These are phyloP conservation scores for Coleophora deauratella DNA, from an alignment of 2,888 invertebrate species.

Conservation along the genomic window DNA sequence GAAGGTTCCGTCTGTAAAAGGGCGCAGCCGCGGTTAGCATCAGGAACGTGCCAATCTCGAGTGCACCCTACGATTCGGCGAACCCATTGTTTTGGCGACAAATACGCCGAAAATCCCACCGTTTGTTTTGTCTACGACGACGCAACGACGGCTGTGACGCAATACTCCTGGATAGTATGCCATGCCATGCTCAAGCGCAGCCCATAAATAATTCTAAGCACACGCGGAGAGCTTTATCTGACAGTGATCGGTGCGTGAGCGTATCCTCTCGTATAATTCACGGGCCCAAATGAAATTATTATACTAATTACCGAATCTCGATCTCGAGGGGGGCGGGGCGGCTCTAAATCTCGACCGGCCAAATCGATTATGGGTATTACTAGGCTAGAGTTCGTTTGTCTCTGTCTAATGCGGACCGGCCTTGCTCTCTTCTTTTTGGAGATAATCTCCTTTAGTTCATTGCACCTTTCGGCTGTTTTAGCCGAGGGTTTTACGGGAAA, in stretches of 20 bases:
- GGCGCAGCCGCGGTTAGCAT: slow-evolving; percentile 19
- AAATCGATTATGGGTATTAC: slow-evolving; percentile 64
- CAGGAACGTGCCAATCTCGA: slow-evolving; percentile 24
- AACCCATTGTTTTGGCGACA: slow-evolving; percentile 38
- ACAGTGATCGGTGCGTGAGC: slow-evolving; percentile 28
- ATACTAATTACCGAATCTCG: slow-evolving; percentile 65
- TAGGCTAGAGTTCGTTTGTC: slow-evolving; percentile 61
- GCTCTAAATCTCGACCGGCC: slow-evolving; percentile 54
- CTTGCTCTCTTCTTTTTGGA: slow-evolving; percentile 57
- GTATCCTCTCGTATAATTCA: slow-evolving; percentile 43
- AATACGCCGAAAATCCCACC: slow-evolving; percentile 33
- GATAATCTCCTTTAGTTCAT: slow-evolving; percentile 58
- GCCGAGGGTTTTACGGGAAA: slow-evolving; percentile 18
- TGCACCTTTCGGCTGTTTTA: slow-evolving; percentile 47
- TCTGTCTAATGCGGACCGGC: slow-evolving; percentile 62
- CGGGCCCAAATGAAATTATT: slow-evolving; percentile 60
- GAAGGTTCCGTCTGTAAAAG: slow-evolving; percentile 44
- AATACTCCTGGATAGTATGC: neutral
- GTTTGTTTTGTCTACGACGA: slow-evolving; percentile 43
- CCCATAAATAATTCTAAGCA: slow-evolving; percentile 4
- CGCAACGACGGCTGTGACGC: slow-evolving; percentile 3
- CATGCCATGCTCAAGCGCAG: neutral
- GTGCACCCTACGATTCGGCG: slow-evolving; percentile 27
- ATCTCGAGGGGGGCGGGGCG: slow-evolving; percentile 55
- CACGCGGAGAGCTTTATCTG: slow-evolving; percentile 19